Evolutionary conservation across 2,797 vertebrate species (phyloP).

Genomic region (Darevskia mixta): DNA sequence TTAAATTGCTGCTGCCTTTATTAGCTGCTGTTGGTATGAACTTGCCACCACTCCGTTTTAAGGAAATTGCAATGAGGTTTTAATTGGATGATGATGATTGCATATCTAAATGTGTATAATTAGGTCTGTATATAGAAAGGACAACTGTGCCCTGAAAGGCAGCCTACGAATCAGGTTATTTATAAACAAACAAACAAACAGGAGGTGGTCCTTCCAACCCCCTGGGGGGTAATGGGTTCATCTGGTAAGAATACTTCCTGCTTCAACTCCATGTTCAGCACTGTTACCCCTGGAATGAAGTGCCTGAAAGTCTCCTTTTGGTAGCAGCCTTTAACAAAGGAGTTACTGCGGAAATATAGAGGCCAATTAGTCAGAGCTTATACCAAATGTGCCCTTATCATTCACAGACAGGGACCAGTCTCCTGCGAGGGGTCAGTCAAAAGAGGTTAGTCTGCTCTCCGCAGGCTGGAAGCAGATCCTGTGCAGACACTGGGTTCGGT

Average conservation of each 20-base stretch:
- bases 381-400: background rate
- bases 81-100: no score
- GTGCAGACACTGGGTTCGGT: no score
- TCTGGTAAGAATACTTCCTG: background rate
- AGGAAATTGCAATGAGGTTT: no score
- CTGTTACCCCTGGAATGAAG: background rate
- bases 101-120: no score
- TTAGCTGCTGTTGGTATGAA: no score
- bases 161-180: no score
- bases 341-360: background rate
- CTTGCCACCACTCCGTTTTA: no score
- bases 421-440: background rate
- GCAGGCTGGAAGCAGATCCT: background rate
- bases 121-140: no score
- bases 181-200: background rate
- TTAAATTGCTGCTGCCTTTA: no score
- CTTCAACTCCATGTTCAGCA: background rate
- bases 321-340: background rate
- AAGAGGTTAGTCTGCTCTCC: background rate
- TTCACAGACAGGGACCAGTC: background rate
- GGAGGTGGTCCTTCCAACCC: background rate
- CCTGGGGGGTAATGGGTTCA: background rate
- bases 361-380: slow-evolving; percentile 4
- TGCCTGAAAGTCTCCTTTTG: background rate
- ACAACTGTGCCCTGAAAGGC: no score